Base-by-base conservation (phyloP, 2,888 invertebrate species). In the Pyrgus malvae region DNA sequence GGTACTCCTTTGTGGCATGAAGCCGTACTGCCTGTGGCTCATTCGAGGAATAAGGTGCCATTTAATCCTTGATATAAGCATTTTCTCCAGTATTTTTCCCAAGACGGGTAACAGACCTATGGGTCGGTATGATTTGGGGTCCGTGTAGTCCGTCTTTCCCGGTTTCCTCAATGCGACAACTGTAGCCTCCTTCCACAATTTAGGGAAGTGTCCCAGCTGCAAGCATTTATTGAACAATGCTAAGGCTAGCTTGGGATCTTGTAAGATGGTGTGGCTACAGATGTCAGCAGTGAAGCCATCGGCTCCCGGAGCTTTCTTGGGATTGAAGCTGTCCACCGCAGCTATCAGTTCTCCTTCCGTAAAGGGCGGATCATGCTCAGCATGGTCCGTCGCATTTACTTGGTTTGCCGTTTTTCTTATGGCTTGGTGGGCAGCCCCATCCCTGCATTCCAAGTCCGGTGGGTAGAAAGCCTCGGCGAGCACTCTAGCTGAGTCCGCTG, bases 281-380 rank as follows among this genome's bases (percentile, higher is more conserved):
- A 58, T 56, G 17, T 61, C 58, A 0, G 58, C 55, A 0, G 61
- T 58, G 9, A 58, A 41, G 1, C 57, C 58, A 8, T 61, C 61
- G 3, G 19, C 9, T 1, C 61, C 57, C 0, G 60, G 60, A 7
- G 60, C 60, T 27, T 57, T 60, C 19, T 54, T 56, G 1, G 60
- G 54, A 16, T 53, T 56, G 14, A 58, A 41, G 7, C 16, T 25
- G 8, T 14, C 11, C 4, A 27, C 41, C 2, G 38, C 33, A 3
- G 29, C 9, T 8, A 7, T 12, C 7, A 59, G n/a, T 17, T 59
- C 59, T 2, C 8, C 33, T 17, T 0, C 8, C 6, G 56, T 56
- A 25, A 59, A 59, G 1, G 56, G 53, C 6, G 55, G 58, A 8
- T 29, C 29, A 29, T 29, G 29, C 9, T 49, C 49, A 37, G 7